Evolutionary conservation across 2,797 vertebrate genomes (phyloP), one percentile per base, ranked within the genome.

Genomic region (Diplodus puntazzo): DNA sequence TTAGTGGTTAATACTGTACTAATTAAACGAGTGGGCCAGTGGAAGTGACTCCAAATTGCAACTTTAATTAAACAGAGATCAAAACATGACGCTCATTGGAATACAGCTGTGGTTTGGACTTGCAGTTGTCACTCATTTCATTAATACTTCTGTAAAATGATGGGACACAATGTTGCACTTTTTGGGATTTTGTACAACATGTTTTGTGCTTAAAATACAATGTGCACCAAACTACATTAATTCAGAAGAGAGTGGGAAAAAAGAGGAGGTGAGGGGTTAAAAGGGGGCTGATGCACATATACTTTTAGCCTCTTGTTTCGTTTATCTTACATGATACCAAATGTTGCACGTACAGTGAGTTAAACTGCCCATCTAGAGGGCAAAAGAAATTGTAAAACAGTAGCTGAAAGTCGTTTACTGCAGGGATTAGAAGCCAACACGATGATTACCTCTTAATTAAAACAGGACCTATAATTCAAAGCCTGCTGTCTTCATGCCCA

Each of bases 361-460:
- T 59, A 20, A 69, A 68, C 13, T 16, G 58, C 4, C 2, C 34
- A 54, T 43, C 30, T 27, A 46, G 17, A 77, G 52, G 49, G 20
- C 12, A 39, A 54, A 62, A 60, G 0, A 59, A 68, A 54, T 30
- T n/a, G 39, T 45, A 46, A 50, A 62, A 43, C 14, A 13, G 39
- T 16, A 50, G 67, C 39, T 62, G 10, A 62, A 63, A 67, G 52
- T 18, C 46, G 3, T 39, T 14, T 59, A 25, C 66, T 34, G 42
- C 16, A 43, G 55, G 11, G 49, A 61, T 78, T 57, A 50, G 67
- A 73, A 42, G 9, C 53, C 46, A 73, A 59, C n/a, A 34, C 49
- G 43, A 62, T 68, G 25, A 68, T 75, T 75, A 58, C 8, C 27
- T 65, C 68, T 71, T 54, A 74, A 60, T 80, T 57, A 70, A 81